Evolutionary conservation across 2,113 vertebrate species (phyloP).

Genomic region (Tonatia bakeri): DNA sequence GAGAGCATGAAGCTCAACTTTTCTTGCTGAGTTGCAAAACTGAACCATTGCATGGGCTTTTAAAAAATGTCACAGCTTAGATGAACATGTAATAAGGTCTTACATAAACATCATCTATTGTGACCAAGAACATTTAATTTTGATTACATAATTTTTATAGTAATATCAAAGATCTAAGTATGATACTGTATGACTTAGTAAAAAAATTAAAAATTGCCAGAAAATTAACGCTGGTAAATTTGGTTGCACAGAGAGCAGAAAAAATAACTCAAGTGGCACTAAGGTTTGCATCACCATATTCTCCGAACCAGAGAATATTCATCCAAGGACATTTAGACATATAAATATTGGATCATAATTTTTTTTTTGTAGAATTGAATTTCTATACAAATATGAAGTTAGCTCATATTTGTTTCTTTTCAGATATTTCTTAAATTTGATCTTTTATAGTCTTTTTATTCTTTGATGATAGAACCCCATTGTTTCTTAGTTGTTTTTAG

Average conservation of each 20-base stretch:
- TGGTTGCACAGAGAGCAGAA: not conserved
- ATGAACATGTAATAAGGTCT: not conserved
- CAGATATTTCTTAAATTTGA: not conserved
- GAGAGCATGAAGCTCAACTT: not conserved
- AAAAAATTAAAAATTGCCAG: not conserved
- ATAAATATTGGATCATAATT: not conserved
- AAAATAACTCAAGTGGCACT: not conserved
- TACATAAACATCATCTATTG: not conserved
- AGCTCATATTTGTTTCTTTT: not conserved
- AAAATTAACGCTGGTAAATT: not conserved
- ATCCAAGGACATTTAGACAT: not conserved
- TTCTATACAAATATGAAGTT: not conserved
- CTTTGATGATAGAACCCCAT: not conserved
- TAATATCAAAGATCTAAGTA: not conserved
- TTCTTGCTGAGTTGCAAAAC: not conserved
- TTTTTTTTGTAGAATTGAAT: not conserved
- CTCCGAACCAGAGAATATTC: not conserved
- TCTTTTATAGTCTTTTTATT: not conserved
- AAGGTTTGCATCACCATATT: not conserved
- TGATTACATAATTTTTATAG: not conserved
- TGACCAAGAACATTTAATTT: not conserved
- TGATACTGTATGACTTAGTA: not conserved
- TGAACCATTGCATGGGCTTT: not conserved
- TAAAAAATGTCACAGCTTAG: not conserved
- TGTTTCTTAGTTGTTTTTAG: not conserved